Base-by-base conservation (phyloP, 2,888 invertebrate species). In the Agrilus cyanescens region DNA sequence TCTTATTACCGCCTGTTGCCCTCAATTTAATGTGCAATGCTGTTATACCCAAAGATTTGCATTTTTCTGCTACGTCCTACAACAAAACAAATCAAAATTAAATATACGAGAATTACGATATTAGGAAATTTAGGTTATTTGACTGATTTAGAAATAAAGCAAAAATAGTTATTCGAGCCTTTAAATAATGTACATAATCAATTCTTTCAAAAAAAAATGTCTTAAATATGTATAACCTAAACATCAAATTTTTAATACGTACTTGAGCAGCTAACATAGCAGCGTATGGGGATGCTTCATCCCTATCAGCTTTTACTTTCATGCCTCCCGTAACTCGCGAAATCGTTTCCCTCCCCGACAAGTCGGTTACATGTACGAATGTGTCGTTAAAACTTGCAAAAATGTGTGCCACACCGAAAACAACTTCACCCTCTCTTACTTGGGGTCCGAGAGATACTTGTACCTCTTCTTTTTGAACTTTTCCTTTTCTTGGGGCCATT, bases 191-290 rank as follows among this genome's bases (percentile, higher is more conserved):
- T n/a, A n/a, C n/a, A n/a, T n/a, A n/a, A n/a, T n/a, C n/a, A n/a
- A n/a, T n/a, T n/a, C n/a, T n/a, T n/a, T n/a, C n/a, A n/a, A n/a
- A n/a, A n/a, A n/a, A n/a, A n/a, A n/a, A n/a, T n/a, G n/a, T n/a
- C n/a, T n/a, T n/a, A n/a, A n/a, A n/a, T n/a, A n/a, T n/a, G n/a
- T n/a, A 35, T 35, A n/a, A 36, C 25, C 12, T 37, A 20, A 29
- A 20, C 41, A 18, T 32, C 8, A 25, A 10, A 10, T 10, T 10
- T 10, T 2, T 10, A 10, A 2, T 34, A 58, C 55, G 62, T 70
- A 88, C 88, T 78, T 98, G 97, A 53, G 97, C 97, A 57, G 98
- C 98, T 73, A 98, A 93, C 98, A 98, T 99, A 81, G 98, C 98
- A 61, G 98, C 98, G 66, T 98, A 99, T 37, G 98, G 98, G 37